Base-by-base conservation (phyloP, 2,888 invertebrate genomes). In the Drosophila borealis region DNA sequence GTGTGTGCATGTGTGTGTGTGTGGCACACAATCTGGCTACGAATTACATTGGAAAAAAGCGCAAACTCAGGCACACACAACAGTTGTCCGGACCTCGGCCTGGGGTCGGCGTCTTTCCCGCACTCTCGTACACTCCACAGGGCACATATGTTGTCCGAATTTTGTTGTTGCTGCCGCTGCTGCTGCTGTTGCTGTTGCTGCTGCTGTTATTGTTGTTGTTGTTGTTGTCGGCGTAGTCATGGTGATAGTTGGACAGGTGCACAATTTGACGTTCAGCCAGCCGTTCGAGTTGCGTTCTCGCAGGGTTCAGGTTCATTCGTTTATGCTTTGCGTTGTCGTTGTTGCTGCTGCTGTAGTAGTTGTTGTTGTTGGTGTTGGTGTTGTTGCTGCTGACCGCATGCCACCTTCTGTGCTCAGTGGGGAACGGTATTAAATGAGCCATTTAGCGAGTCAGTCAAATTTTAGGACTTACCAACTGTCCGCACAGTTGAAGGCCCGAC, bases 181-280 rank as follows among this genome's bases (percentile, higher is more conserved):
- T 56, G 57, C 3, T 49, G 57, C 4, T 49, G 46, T 21, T 64
- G 63, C 19, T 67, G 60, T 14, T 70, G 46, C 10, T 63, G 48
- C 29, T 57, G 60, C 41, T 83, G 49, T 60, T 69, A n/a, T n/a
- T 67, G 60, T 14, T 70, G 46, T 11, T 63, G 48, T 33, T 57
- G 60, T 42, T 83, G 49, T 60, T 69, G 70, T 65, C 59, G 60
- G 63, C 69, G 89, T 90, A 81, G 90, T 80, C 90, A 90, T 89
- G 90, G 88, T 75, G 81, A 91, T 89, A 77, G 90, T 80, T 74
- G 90, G 82, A 90, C 90, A 90, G 90, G 90, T 90, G 90, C 90
- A 90, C 78, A 88, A 89, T 71, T 87, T 86, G 81, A 88, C 74
- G 79, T 78, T 75, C 75, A 69, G 74, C 51, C 81, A 87, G 87